A percentile compares a stretch with the other conserved stretches of the same genome.
These are phyloP conservation scores for Jordanella pulchra DNA, from an alignment of 2,797 vertebrate genomes.

Conservation along the genomic window DNA sequence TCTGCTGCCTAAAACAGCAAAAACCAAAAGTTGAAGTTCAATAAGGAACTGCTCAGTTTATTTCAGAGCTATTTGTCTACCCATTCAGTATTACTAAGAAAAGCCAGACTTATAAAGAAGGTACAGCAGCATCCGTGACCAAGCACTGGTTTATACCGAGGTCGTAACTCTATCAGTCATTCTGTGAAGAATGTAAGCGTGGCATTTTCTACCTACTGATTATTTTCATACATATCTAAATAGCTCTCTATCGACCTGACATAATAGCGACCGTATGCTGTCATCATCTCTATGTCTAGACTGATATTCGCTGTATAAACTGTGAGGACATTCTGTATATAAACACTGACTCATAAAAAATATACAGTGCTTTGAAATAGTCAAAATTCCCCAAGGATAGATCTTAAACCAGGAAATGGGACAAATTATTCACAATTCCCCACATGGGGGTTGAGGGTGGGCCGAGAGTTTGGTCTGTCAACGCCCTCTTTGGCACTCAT, in stretches of 20 bases:
- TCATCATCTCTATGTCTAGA: neutral
- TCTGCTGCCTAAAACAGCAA: neutral
- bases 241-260: neutral
- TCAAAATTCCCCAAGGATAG: constrained; percentile 20
- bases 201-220: neutral
- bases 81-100: neutral
- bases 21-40: neutral
- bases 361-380: neutral
- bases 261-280: neutral
- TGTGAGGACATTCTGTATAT: neutral
- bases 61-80: too few species aligned
- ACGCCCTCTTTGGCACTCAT: constrained; percentile 56
- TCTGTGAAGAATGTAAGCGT: neutral
- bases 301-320: neutral
- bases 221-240: neutral
- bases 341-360: neutral
- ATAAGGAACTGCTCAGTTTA: neutral
- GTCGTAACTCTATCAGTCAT: neutral
- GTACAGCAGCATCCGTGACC: neutral
- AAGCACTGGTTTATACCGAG: too few species aligned
- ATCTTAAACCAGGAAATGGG: constrained; percentile 58
- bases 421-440: constrained; percentile 61
- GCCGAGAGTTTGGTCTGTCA: constrained; percentile 56
- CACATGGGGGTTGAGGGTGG: constrained; percentile 20
- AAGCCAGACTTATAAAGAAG: neutral